Percentiles rank a stretch among this genome's conserved stretches.
Evolutionary conservation across 2,888 invertebrate species (phyloP).

Genomic region (Adelphocoris suturalis): DNA sequence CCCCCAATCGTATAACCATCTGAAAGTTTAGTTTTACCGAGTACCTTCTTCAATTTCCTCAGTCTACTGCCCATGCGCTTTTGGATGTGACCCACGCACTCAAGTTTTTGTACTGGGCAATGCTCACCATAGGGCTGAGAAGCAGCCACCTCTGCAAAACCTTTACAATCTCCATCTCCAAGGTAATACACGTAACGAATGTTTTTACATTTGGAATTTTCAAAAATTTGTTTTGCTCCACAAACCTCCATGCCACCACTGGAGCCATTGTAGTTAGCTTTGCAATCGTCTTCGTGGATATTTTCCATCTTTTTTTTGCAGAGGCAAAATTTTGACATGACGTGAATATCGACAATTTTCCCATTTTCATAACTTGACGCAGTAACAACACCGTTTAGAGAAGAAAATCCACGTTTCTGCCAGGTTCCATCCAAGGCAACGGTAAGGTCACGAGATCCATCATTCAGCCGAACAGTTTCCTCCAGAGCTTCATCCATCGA

Average conservation of each 20-base stretch:
- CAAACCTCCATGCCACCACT: conserved; percentile 74
- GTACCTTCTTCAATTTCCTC: not conserved
- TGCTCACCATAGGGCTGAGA: conserved; percentile 68
- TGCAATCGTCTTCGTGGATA: conserved; percentile 52
- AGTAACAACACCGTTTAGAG: conserved; percentile 63
- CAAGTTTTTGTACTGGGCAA: conserved; percentile 17
- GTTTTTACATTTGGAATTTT: conserved; percentile 66
- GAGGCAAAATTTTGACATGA: not conserved
- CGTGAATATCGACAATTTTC: conserved; percentile 30
- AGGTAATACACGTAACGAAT: conserved; percentile 72
- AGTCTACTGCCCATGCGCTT: conserved; percentile 38
- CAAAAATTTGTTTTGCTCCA: conserved; percentile 71
- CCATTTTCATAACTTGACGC: conserved; percentile 20
- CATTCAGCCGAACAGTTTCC: not conserved
- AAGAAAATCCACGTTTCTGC: conserved; percentile 70
- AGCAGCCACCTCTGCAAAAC: conserved; percentile 36
- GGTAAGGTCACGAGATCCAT: not conserved
- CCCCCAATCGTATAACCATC: no score
- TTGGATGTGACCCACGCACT: conserved; percentile 42
- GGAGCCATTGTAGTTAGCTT: conserved; percentile 70
- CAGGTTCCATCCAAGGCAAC: conserved; percentile 68
- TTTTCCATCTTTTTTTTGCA: not conserved
- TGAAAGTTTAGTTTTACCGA: no score
- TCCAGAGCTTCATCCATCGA: conserved; percentile 1
- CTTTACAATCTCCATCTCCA: conserved; percentile 71